Conservation (phyloP, 2,888 invertebrate species). For the Drosophila mercatorum region DNA sequence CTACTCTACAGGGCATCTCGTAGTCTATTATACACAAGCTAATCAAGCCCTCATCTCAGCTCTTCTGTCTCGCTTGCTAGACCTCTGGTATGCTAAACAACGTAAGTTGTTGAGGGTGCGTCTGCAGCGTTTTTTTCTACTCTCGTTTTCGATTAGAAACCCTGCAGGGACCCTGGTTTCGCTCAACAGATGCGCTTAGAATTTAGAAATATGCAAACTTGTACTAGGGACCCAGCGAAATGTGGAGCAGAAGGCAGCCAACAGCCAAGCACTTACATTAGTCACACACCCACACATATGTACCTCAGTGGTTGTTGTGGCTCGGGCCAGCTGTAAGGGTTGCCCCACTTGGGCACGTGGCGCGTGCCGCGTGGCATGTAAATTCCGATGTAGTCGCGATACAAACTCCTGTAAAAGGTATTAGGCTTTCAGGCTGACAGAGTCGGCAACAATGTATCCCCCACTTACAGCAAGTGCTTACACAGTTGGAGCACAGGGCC, state of each 20-base stretch:
- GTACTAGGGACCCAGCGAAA: conserved; percentile 69
- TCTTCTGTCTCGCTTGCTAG: neutral
- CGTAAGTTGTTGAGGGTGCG: conserved; percentile 50
- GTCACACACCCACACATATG: conserved; percentile 24
- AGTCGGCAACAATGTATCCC: conserved; percentile 43
- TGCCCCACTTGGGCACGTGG: conserved; percentile 33
- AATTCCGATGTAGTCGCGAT: conserved; percentile 72
- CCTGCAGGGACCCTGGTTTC: conserved; percentile 37
- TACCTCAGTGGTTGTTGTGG: conserved; percentile 10
- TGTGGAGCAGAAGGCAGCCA: conserved; percentile 33
- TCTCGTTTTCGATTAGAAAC: conserved; percentile 71
- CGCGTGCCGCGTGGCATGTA: conserved; percentile 56
- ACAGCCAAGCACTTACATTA: conserved; percentile 28
- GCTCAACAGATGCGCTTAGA: conserved; percentile 73
- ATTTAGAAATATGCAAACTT: conserved; percentile 79
- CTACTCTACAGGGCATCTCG: conserved; percentile 13
- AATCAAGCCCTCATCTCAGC: neutral
- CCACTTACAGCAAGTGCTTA: conserved; percentile 25
- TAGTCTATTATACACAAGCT: neutral
- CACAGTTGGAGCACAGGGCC: conserved; percentile 35
- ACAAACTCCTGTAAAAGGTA: conserved; percentile 83
- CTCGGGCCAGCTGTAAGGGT: conserved; percentile 62
- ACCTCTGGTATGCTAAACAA: conserved; percentile 37
- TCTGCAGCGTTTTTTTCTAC: conserved; percentile 48
- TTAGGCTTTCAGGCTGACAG: conserved; percentile 70